Base-by-base conservation (phyloP, 2,797 vertebrate species). In the Clarias fuscus region DNA sequence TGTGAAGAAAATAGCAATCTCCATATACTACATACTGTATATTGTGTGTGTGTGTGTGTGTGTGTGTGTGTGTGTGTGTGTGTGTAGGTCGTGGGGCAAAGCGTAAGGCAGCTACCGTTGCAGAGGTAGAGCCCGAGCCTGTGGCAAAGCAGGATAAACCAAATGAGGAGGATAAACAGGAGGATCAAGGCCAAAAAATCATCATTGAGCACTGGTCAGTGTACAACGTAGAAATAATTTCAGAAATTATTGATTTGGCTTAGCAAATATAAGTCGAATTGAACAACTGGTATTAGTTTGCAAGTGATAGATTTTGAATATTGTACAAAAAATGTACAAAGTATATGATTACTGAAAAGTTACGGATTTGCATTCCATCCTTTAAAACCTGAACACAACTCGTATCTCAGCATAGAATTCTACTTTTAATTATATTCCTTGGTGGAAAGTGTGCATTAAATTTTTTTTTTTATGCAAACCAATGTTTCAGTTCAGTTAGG, bases 141-240 rank as follows among this genome's bases (percentile, higher is more conserved):
- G 76, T 68, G 40, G 59, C 70, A 15, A 68, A 71, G 18, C 82
- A 86, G 84, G 75, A 71, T 70, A 84, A 64, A 73, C 20, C 4
- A 40, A 24, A 87, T 33, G 59, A 48, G 7, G 59, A 0, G 7
- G 59, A 0, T 13, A 56, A 89, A 61, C 18, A 15, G 43, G 76
- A 85, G 43, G 77, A 91, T 67, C 4, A 85, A 4, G 75, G 20
- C 58, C 65, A 40, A 40, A 87, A 15, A 81, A 59, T 86, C 56
- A 65, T 70, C 18, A 72, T 77, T 1, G 83, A 89, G 70, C 87
- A 84, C 48, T 53, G 84, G 71, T 64, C 24, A 89, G 88, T 89
- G 91, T 91, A 7, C 5, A 43, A 17, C 0, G 5, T 20, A 11
- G 33, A 61, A 30, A 43, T 7, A 6, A 61, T 56, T 56, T 56